Evolutionary conservation across 2,797 vertebrate genomes (phyloP).

Genomic region (Leucoraja ocellata): DNA sequence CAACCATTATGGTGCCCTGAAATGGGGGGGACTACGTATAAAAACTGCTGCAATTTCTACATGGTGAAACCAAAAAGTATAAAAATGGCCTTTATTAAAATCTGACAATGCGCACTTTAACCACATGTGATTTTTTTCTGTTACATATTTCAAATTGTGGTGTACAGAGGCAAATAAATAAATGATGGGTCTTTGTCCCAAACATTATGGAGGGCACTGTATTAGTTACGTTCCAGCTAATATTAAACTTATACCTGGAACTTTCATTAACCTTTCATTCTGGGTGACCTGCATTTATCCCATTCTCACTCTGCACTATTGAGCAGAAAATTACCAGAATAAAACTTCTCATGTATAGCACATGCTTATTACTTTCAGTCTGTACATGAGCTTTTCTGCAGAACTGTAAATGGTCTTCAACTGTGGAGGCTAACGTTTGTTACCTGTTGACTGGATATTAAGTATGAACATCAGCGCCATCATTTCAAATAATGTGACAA

Average conservation of each 20-base stretch:
- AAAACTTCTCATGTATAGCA: background rate
- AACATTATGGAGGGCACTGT: too few relatives aligned
- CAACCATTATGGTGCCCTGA: too few relatives aligned
- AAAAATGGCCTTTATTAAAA: too few relatives aligned
- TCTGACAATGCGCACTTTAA: too few relatives aligned
- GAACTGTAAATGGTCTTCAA: background rate
- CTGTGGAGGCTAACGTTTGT: background rate
- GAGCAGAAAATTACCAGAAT: background rate
- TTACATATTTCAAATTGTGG: too few relatives aligned
- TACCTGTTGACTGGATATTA: background rate
- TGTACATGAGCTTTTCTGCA: background rate
- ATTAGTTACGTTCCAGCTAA: background rate
- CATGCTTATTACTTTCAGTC: background rate
- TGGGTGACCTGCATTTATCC: background rate
- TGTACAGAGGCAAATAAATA: too few relatives aligned
- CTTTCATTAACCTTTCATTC: background rate
- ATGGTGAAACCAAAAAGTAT: too few relatives aligned
- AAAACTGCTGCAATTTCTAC: too few relatives aligned
- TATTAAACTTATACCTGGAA: background rate
- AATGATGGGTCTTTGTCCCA: too few relatives aligned
- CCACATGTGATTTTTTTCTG: too few relatives aligned
- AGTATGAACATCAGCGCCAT: background rate
- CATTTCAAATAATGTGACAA: background rate
- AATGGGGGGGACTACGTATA: too few relatives aligned
- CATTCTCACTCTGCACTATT: background rate